These are phyloP conservation scores for Drosophila sordidula DNA, from an alignment of 2,888 invertebrate species.

Conservation along the genomic window DNA sequence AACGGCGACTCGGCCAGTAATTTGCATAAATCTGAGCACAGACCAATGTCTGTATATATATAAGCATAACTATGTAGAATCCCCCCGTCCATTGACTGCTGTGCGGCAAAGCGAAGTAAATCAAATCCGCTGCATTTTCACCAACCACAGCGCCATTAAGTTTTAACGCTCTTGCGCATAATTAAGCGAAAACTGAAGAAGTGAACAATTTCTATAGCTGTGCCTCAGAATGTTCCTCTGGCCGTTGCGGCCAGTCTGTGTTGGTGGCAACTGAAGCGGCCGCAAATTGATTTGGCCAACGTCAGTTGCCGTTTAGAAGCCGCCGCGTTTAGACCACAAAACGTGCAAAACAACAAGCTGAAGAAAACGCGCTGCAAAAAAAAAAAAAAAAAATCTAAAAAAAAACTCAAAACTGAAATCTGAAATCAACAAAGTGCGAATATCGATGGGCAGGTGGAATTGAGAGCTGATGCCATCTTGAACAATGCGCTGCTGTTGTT, in stretches of 20 bases:
- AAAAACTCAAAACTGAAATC: slow-evolving; percentile 10
- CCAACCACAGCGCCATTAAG: slow-evolving; percentile 67
- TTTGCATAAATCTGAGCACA: slow-evolving; percentile 48
- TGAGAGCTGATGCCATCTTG: slow-evolving; percentile 24
- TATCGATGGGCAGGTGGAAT: slow-evolving; percentile 60
- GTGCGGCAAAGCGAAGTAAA: slow-evolving; percentile 29
- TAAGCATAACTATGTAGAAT: background rate
- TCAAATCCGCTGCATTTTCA: slow-evolving; percentile 71
- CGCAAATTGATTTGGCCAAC: slow-evolving; percentile 74
- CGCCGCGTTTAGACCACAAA: slow-evolving; percentile 70
- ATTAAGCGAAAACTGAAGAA: slow-evolving; percentile 72
- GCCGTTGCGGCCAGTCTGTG: slow-evolving; percentile 29
- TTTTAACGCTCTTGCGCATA: slow-evolving; percentile 77
- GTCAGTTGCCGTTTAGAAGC: slow-evolving; percentile 76
- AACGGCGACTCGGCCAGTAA: slow-evolving; percentile 25
- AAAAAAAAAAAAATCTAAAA: slow-evolving; percentile 11
- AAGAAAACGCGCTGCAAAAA: slow-evolving; percentile 20
- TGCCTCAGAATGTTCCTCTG: slow-evolving; percentile 68
- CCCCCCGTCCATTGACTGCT: slow-evolving; percentile 3
- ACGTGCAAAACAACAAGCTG: slow-evolving; percentile 13
- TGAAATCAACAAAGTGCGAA: slow-evolving; percentile 58
- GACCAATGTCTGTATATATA: background rate
- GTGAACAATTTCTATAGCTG: slow-evolving; percentile 69
- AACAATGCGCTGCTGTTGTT: slow-evolving; percentile 46
- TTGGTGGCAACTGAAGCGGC: slow-evolving; percentile 27